These are phyloP conservation scores for Pandemis heparana DNA, from an alignment of 2,888 invertebrate species.

Conservation along the genomic window DNA sequence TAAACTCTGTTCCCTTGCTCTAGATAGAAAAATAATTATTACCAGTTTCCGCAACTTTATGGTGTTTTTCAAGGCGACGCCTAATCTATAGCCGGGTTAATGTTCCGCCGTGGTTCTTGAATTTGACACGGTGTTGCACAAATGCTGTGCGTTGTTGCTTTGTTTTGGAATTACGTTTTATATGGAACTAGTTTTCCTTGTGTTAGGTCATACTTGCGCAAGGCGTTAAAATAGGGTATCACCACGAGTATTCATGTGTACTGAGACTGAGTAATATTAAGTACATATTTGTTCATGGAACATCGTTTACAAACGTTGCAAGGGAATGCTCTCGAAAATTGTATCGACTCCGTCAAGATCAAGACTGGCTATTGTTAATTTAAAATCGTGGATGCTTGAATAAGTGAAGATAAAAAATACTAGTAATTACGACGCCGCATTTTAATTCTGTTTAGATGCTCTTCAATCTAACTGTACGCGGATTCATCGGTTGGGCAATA, in stretches of 20 bases:
- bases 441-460: conserved; percentile 26
- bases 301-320: not conserved
- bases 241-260: not conserved
- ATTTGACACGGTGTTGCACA: conserved; percentile 59
- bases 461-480: conserved; percentile 31
- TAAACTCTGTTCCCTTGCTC: conserved; percentile 42
- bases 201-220: conserved; percentile 1
- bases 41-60: conserved; percentile 50
- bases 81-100: conserved; percentile 54
- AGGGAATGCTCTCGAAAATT: not conserved
- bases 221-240: not conserved
- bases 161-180: conserved; percentile 7
- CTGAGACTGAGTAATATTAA: not conserved
- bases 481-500: conserved; percentile 21
- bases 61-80: conserved; percentile 46
- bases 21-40: conserved; percentile 41
- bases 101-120: conserved; percentile 55
- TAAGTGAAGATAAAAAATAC: not conserved
- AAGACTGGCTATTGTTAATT: not conserved
- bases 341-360: not conserved
- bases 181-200: not conserved
- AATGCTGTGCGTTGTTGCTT: conserved; percentile 48
- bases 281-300: no score
- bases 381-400: not conserved
- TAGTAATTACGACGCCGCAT: conserved; percentile 3